Conservation (phyloP, 2,888 invertebrate genomes). For the Mythimna ferrago region DNA sequence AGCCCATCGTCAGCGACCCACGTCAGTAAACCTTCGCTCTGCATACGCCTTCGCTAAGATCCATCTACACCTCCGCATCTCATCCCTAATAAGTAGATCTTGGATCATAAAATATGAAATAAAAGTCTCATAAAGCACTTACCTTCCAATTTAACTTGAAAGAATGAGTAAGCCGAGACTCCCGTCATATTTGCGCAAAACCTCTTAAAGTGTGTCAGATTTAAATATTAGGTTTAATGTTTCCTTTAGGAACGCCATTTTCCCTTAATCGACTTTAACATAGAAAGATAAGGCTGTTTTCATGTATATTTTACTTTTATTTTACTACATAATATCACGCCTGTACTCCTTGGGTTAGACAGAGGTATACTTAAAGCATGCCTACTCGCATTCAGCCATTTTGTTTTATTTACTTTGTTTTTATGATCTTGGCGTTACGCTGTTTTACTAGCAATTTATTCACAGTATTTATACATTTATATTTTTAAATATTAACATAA, state of each 20-base stretch:
- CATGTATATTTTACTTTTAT: neutral
- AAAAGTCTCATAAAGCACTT: neutral
- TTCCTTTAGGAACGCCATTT: constrained; percentile 2
- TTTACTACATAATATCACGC: neutral
- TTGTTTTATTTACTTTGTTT: no score
- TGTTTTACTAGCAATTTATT: no score
- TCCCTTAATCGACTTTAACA: constrained; percentile 9
- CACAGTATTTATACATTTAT: no score
- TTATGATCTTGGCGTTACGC: no score
- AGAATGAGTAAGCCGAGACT: constrained; percentile 12
- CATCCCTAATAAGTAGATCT: neutral
- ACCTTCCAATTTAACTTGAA: constrained; percentile 24
- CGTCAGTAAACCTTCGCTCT: neutral
- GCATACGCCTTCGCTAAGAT: neutral
- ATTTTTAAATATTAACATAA: no score
- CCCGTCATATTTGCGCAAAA: constrained; percentile 25
- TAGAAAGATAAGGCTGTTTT: constrained; percentile 6
- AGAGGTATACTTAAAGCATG: neutral
- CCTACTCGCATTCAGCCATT: no score
- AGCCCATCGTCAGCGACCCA: no score
- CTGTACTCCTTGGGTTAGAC: neutral
- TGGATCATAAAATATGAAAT: constrained; percentile 8
- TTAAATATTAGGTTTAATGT: constrained; percentile 32
- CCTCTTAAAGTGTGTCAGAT: constrained; percentile 22
- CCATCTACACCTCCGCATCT: neutral